Base-by-base conservation (phyloP, 2,113 vertebrate genomes). In the Nannospalax galili region DNA sequence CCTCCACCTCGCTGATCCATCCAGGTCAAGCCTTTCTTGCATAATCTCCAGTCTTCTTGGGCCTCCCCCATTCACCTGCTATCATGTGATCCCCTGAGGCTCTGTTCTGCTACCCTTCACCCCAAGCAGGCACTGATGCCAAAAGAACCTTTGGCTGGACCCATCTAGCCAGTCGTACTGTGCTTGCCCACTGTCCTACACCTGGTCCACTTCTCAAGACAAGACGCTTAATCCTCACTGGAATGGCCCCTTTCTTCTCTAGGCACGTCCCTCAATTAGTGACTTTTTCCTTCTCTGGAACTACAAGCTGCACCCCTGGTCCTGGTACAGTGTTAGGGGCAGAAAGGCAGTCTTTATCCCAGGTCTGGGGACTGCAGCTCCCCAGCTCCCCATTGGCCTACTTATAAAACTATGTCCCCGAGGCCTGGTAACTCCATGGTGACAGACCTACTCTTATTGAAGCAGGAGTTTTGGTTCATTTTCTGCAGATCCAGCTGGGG, bases 341-440 rank as follows among this genome's bases (percentile, higher is more conserved):
- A 24, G 35, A 62, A 52, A 17, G n/a, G 58, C 86, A 91, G 72
- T 60, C 42, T 17, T 67, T 11, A n/a, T 30, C 70, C 78, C 70
- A 58, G 26, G 14, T 37, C 70, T 60, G n/a, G 9, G 3, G 69
- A 28, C n/a, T 74, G 6, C 35, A 80, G 65, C 65, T 62, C 2
- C 11, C 81, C 60, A 32, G 2, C 60, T 40, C 7, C 84, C 65
- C 8, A 26, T 42, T 40, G 17, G 16, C 58, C 70, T 1, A 9
- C 12, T 65, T 35, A 15, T 52, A 62, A 32, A 62, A 30, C n/a
- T 0, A 0, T 60, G 3, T 65, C 62, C 48, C 7, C 0, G 45
- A 84, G 52, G 35, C 64, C 28, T 84, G 22, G 62, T 60, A 42
- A 11, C 60, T 19, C 60, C 32, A 8, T 1, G 9, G 30, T 4